phyloP scores from a whole-genome alignment of 1,140 invertebrate species.

The Philotrypesis tridentata region DNA sequence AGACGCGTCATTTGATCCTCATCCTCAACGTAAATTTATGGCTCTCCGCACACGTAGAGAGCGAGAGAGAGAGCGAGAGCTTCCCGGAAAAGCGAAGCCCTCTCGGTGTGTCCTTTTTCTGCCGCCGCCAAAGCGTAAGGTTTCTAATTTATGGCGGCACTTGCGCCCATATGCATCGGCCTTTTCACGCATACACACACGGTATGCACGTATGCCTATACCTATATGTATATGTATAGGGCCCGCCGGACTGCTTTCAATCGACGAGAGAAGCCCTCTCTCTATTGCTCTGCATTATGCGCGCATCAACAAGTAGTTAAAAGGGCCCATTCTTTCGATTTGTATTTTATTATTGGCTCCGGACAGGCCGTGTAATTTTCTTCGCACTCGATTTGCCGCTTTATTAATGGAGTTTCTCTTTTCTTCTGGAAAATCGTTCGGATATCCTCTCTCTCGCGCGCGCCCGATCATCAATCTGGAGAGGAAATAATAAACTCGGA shows the following conservation, averaged over 20 bases:
- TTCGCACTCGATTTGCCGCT: constrained; percentile 32
- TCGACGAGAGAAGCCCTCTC: too few species aligned
- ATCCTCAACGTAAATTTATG: constrained; percentile 37
- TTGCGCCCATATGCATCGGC: constrained; percentile 9
- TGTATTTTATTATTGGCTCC: not conserved
- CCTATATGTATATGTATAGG: too few species aligned
- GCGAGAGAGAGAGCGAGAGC: too few species aligned
- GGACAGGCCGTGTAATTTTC: constrained; percentile 17
- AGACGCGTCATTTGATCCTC: constrained; percentile 45
- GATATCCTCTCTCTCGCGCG: too few species aligned
- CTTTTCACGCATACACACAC: too few species aligned
- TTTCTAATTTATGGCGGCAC: constrained; percentile 46
- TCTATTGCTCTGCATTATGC: not conserved
- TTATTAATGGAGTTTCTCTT: constrained; percentile 3
- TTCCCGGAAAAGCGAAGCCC: constrained; percentile 43
- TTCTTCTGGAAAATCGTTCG: not conserved
- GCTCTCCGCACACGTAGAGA: not conserved
- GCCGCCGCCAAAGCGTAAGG: constrained; percentile 7
- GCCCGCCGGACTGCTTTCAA: constrained; percentile 11
- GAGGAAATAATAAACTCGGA: not conserved
- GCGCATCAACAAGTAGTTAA: constrained; percentile 31
- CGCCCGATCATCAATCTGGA: not conserved
- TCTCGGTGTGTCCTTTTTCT: constrained; percentile 24
- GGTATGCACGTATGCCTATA: too few species aligned
- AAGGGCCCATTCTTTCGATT: not conserved